phyloP scores from a whole-genome alignment of 2,888 invertebrate genomes.

The Acleris laterana region DNA sequence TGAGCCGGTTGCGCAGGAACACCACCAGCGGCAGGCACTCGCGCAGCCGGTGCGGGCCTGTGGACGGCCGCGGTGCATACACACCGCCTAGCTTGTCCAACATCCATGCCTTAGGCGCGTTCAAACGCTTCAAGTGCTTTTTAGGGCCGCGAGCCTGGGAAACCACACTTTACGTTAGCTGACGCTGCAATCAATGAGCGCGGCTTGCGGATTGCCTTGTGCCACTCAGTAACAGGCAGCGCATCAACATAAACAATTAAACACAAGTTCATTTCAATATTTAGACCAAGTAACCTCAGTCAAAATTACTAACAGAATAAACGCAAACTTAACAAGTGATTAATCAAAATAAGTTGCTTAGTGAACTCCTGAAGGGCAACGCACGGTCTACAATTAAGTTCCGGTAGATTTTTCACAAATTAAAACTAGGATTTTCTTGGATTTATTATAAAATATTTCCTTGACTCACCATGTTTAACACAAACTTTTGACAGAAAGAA shows the following conservation, averaged over 20 bases:
- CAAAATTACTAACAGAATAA: conserved; percentile 4
- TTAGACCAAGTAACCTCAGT: conserved; percentile 1
- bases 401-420: background rate
- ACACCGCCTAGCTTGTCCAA: conserved; percentile 99
- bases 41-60: conserved; percentile 98
- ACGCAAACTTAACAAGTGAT: background rate
- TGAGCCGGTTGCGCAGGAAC: conserved; percentile 98
- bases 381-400: background rate
- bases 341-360: conserved; percentile 13
- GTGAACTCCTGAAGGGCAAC: background rate
- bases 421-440: conserved; percentile 56
- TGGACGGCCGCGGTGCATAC: conserved; percentile 98
- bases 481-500: conserved; percentile 69
- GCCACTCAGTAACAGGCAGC: background rate
- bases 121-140: conserved; percentile 99
- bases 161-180: conserved; percentile 41
- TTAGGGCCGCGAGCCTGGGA: conserved; percentile 98
- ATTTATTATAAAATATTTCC: conserved; percentile 51
- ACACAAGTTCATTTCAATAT: conserved; percentile 5
- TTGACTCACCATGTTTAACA: conserved; percentile 79
- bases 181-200: background rate
- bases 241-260: background rate
- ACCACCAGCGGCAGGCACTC: conserved; percentile 98
- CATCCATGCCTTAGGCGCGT: conserved; percentile 99
- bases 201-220: background rate